Evolutionary conservation across 2,797 vertebrate genomes (phyloP), one percentile per base, ranked within the genome.

Genomic region (Centroberyx gerrardi): DNA sequence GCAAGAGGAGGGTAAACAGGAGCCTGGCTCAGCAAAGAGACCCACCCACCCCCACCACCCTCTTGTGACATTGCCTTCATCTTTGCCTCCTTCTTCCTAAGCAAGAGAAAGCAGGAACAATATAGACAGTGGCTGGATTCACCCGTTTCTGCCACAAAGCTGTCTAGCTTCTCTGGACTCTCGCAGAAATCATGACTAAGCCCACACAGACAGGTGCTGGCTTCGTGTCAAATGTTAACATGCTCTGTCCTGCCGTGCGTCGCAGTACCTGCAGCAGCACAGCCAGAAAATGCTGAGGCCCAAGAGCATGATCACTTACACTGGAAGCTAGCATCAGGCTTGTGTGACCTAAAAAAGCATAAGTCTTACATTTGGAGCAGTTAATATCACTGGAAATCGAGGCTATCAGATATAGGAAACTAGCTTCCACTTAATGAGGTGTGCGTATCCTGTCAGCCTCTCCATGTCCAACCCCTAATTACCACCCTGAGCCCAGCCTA

Each of bases 1-100:
- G 82, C 72, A 81, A 80, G 79, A 70, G 76, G 72, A 88, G 86
- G 88, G 83, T 87, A 91, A 93, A 89, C 86, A 90, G 80, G 78
- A 90, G 83, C 80, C 85, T 86, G 80, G 91, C 90, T 92, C 88
- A 93, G 92, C 89, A 92, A 86, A 90, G 82, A 86, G 28, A 73
- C 65, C 78, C 71, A 29, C 56, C 74, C 68, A 68, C 71, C 55
- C 48, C 38, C 33, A n/a, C 72, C 55, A 67, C 44, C 40, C 36
- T 68, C 71, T 64, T 46, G 77, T 77, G 81, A 90, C 87, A 77
- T 64, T 83, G 80, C 74, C 74, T 78, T 55, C 52, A 61, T 77
- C 80, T 78, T 65, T 62, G 12, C 48, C 38, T 61, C n/a, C 46
- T 82, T 18, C 14, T 28, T 46, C 29, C 49, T 59, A 44, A 63